Evolutionary conservation across 2,797 vertebrate species (phyloP), one percentile per base, ranked within the genome.

Genomic region (Danionella dracula): DNA sequence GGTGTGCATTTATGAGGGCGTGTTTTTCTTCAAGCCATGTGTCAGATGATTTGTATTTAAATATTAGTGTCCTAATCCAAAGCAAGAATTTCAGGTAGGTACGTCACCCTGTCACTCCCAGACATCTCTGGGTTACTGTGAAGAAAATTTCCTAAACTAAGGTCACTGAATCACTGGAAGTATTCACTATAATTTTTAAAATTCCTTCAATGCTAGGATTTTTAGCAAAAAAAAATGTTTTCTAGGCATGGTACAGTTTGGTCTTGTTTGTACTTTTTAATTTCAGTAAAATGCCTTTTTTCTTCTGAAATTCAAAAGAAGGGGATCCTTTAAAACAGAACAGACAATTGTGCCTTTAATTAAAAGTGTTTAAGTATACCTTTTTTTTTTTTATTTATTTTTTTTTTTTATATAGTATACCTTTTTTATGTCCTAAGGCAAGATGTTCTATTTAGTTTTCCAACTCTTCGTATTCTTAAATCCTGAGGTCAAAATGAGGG

Each of bases 11-110:
- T 61, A 38, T 57, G 38, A 17, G 62, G 21, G 23, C 54, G 58
- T 46, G 31, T 35, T 61, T 70, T 21, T 6, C 44, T 9, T 46
- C 21, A 11, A 17, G 21, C 17, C 34, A 55, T 45, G 62, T 19
- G 51, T 55, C 51, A 37, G 51, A 29, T 42, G 23, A 51, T 67
- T 32, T 19, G 35, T 64, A 56, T 55, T 23, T 42, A 16, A 46
- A 55, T 65, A 34, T 57, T 66, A 21, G 42, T 38, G 42, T 66
- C 46, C 31, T 45, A 12, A 45, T 51, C 31, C 31, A 61, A 69
- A 53, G 48, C 48, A 15, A 60, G 58, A 45, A 45, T 62, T 54
- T 69, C 58, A 20, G 42, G 50, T 55, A 19, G 34, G 12, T 19
- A 42, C 23, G 12, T 37, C 38, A 27, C 45, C 15, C 23, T 64